phyloP scores from a whole-genome alignment of 1,140 invertebrate species.

The Drosophila murphyi region DNA sequence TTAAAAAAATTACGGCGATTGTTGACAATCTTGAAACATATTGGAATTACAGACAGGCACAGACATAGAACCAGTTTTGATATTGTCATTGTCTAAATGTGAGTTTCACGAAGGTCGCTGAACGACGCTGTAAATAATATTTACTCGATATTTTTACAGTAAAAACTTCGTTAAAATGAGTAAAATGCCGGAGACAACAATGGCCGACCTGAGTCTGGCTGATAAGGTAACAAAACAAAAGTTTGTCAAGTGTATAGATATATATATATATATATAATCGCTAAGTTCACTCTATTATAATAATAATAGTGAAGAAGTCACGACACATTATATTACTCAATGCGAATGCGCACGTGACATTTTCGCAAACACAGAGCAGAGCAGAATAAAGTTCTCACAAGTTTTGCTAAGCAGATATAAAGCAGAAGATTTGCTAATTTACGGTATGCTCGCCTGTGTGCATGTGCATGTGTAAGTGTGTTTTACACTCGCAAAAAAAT shows the following conservation, averaged over 20 bases:
- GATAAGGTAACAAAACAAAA: slow-evolving; percentile 69
- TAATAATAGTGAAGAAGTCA: not conserved
- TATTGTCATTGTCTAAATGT: slow-evolving; percentile 43
- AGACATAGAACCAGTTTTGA: slow-evolving; percentile 66
- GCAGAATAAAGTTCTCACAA: slow-evolving; percentile 26
- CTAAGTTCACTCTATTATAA: too few species aligned
- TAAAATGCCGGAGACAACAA: slow-evolving; percentile 73
- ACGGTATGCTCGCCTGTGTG: not conserved
- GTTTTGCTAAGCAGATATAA: not conserved
- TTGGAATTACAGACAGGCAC: not conserved
- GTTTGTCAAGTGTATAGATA: not conserved
- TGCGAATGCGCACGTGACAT: slow-evolving; percentile 47
- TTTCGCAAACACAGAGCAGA: slow-evolving; percentile 17
- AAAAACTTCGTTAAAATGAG: slow-evolving; percentile 52
- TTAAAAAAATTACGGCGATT: slow-evolving; percentile 32
- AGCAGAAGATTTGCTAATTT: slow-evolving; percentile 17
- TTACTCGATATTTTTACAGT: slow-evolving; percentile 18
- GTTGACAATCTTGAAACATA: slow-evolving; percentile 46
- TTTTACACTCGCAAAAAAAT: not conserved
- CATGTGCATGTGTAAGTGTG: not conserved
- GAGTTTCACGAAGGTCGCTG: slow-evolving; percentile 65
- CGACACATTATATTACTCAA: not conserved
- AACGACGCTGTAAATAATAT: slow-evolving; percentile 37
- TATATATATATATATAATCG: not conserved
- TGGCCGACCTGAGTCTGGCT: slow-evolving; percentile 74